Evolutionary conservation across 2,888 invertebrate genomes (phyloP).

Genomic region (Athalia rosae): DNA sequence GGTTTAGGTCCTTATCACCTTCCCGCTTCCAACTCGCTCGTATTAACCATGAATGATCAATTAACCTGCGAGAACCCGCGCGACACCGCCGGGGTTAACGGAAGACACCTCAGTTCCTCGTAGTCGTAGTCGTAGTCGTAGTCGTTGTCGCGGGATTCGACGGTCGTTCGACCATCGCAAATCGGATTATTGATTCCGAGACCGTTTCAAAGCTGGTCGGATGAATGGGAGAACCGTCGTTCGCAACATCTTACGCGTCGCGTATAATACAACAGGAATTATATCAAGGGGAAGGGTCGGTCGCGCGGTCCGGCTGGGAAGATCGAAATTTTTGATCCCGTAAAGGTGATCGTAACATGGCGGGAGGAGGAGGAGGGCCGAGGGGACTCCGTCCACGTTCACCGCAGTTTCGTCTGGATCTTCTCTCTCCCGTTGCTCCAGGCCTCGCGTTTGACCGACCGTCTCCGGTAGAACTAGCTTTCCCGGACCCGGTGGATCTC

Average conservation of each 20-base stretch:
- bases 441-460: too few species aligned
- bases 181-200: slow-evolving; percentile 20
- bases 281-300: neutral
- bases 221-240: neutral
- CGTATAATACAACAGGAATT: too few species aligned
- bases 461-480: too few species aligned
- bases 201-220: neutral
- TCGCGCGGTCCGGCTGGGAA: neutral
- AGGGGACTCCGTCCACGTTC: neutral
- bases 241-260: too few species aligned
- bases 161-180: slow-evolving; percentile 9
- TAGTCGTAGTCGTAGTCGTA: slow-evolving; percentile 17
- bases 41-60: slow-evolving; percentile 73
- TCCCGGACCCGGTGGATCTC: slow-evolving; percentile 6
- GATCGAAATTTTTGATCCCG: too few species aligned
- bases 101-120: slow-evolving; percentile 30
- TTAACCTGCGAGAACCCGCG: slow-evolving; percentile 67
- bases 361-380: neutral
- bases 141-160: slow-evolving; percentile 11
- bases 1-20: slow-evolving; percentile 59
- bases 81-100: slow-evolving; percentile 50
- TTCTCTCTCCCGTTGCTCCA: neutral
- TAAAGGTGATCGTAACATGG: too few species aligned
- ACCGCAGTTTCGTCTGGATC: neutral
- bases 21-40: slow-evolving; percentile 67